Percentiles rank a stretch among this genome's conserved stretches.
These are phyloP conservation scores for Xanthorhoe designata DNA, from an alignment of 2,888 invertebrate species.

Conservation along the genomic window DNA sequence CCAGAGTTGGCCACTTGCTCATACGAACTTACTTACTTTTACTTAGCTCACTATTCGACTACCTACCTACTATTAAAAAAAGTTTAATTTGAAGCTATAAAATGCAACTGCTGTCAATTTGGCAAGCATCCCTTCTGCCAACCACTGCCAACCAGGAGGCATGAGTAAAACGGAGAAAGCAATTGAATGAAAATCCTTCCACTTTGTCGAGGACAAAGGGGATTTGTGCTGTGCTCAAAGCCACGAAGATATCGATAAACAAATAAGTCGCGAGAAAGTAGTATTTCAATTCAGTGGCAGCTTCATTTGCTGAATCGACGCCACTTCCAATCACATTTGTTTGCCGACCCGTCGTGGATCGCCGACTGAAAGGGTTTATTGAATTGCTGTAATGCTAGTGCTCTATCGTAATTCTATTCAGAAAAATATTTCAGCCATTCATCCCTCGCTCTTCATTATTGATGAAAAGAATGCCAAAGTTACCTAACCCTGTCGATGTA, in stretches of 20 bases:
- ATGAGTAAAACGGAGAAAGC: background rate
- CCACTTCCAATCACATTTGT: slow-evolving; percentile 33
- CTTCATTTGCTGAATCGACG: slow-evolving; percentile 30
- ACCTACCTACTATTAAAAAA: background rate
- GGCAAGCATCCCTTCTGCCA: slow-evolving; percentile 15
- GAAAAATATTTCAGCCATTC: slow-evolving; percentile 20
- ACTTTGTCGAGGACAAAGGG: slow-evolving; percentile 17
- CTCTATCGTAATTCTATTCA: slow-evolving; percentile 34
- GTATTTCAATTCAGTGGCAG: slow-evolving; percentile 27
- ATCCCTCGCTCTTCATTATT: slow-evolving; percentile 27
- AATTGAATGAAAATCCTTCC: slow-evolving; percentile 17
- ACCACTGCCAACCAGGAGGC: background rate
- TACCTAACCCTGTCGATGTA: background rate
- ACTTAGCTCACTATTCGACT: background rate
- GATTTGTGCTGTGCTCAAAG: slow-evolving; percentile 17
- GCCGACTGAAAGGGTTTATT: slow-evolving; percentile 31
- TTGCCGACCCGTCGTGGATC: slow-evolving; percentile 29
- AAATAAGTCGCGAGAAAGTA: slow-evolving; percentile 24
- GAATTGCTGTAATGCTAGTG: slow-evolving; percentile 26
- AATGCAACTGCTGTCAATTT: slow-evolving; percentile 7
- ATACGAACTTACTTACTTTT: no score
- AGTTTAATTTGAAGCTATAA: slow-evolving; percentile 1
- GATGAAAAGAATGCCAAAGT: slow-evolving; percentile 22
- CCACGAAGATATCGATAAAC: slow-evolving; percentile 9
- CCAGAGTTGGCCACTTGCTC: no score